Evolutionary conservation across 37 sponge, comb jelly and placozoan species (phyloP).

Genomic region (Eunapius fragilis): DNA sequence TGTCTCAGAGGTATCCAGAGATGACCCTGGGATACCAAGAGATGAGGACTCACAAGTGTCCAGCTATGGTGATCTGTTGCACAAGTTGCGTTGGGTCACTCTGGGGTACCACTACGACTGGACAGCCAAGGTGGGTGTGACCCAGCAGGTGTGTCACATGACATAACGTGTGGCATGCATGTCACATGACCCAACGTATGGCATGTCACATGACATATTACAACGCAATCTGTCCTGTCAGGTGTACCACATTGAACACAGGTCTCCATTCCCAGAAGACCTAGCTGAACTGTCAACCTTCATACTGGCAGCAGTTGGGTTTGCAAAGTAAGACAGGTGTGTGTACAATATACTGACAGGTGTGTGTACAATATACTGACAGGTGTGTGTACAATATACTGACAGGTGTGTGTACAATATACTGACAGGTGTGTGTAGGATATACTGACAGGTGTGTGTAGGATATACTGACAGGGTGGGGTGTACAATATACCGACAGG

Average conservation of each 20-base stretch:
- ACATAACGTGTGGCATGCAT: background rate
- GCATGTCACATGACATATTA: background rate
- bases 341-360: too few relatives aligned
- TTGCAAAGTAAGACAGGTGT: constrained; percentile 50
- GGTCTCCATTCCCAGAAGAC: constrained; percentile 76
- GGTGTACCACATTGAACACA: constrained; percentile 49
- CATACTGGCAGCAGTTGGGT: constrained; percentile 60
- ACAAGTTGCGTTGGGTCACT: constrained; percentile 89
- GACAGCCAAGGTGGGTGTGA: constrained; percentile 68
- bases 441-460: too few relatives aligned
- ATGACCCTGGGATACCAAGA: background rate
- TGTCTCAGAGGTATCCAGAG: constrained; percentile 6
- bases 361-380: too few relatives aligned
- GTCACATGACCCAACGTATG: too few relatives aligned
- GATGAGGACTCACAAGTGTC: constrained; percentile 1
- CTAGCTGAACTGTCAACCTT: constrained; percentile 68
- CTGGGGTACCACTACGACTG: constrained; percentile 97
- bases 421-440: too few relatives aligned
- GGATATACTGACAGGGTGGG: too few relatives aligned
- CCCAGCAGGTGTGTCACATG: background rate
- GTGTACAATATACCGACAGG: too few relatives aligned
- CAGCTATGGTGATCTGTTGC: constrained; percentile 7
- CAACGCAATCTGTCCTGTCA: background rate
- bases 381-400: too few relatives aligned
- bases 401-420: too few relatives aligned